Conservation (phyloP, 2,888 invertebrate species). For the Isoperla grammatica region DNA sequence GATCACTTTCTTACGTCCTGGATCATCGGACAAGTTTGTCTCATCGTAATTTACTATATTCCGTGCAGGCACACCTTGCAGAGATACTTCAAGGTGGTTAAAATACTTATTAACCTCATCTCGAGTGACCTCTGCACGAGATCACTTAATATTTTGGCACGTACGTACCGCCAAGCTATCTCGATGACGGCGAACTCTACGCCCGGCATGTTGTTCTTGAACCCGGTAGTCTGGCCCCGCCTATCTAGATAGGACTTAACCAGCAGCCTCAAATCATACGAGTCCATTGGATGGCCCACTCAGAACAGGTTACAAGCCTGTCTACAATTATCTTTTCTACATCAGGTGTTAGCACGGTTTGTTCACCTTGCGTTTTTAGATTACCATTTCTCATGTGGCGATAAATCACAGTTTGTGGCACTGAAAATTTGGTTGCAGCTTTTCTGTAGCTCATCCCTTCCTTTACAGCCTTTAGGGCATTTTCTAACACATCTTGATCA, state of each 20-base stretch:
- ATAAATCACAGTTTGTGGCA: background rate
- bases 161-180: conserved; percentile 6
- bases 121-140: conserved; percentile 32
- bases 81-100: conserved; percentile 31
- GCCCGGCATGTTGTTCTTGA: conserved; percentile 17
- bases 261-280: conserved; percentile 8
- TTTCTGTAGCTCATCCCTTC: background rate
- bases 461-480: background rate
- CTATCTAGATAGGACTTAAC: conserved; percentile 18
- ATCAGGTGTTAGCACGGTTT: conserved; percentile 6
- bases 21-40: conserved; percentile 37
- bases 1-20: conserved; percentile 32
- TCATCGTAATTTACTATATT: conserved; percentile 38
- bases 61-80: conserved; percentile 24
- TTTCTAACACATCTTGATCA: background rate
- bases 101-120: conserved; percentile 33
- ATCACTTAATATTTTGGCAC: conserved; percentile 31
- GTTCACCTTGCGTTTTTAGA: conserved; percentile 1
- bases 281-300: conserved; percentile 23
- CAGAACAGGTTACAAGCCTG: conserved; percentile 11
- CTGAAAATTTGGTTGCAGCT: background rate
- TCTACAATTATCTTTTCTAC: conserved; percentile 19
- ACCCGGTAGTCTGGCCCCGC: conserved; percentile 6
- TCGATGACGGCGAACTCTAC: conserved; percentile 19
- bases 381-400: background rate